Evolutionary conservation across 1,140 invertebrate species (phyloP).

Genomic region (Melipona quadrifasciata): DNA sequence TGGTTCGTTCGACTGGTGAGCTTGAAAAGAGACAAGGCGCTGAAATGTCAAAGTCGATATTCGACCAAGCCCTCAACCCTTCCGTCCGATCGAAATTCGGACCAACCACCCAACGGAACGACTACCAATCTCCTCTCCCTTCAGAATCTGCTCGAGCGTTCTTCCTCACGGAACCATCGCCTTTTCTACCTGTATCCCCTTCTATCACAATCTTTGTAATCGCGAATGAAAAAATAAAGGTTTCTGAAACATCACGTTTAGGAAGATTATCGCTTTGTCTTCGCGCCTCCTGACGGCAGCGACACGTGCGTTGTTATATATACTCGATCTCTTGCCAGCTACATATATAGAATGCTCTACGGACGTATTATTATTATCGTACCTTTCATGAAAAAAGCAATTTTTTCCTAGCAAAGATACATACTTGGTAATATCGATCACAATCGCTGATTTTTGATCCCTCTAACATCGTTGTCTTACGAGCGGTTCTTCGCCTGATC

Average conservation of each 20-base stretch:
- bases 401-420: background rate
- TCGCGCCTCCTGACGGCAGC: background rate
- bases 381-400: background rate
- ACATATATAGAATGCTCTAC: too few species aligned
- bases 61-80: background rate
- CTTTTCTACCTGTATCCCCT: background rate
- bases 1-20: background rate
- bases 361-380: background rate
- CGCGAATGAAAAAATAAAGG: conserved; percentile 48
- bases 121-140: background rate
- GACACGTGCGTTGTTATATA: too few species aligned
- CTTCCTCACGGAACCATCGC: background rate
- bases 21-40: conserved; percentile 12
- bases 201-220: conserved; percentile 34
- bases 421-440: background rate
- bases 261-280: background rate
- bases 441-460: background rate
- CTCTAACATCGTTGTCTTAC: background rate
- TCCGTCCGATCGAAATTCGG: conserved; percentile 32
- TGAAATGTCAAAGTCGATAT: background rate
- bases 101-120: conserved; percentile 20
- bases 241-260: background rate
- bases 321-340: too few species aligned
- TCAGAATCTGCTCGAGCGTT: background rate
- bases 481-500: background rate